phyloP scores from a whole-genome alignment of 2,797 vertebrate genomes.

The Eulemur albifrons region DNA sequence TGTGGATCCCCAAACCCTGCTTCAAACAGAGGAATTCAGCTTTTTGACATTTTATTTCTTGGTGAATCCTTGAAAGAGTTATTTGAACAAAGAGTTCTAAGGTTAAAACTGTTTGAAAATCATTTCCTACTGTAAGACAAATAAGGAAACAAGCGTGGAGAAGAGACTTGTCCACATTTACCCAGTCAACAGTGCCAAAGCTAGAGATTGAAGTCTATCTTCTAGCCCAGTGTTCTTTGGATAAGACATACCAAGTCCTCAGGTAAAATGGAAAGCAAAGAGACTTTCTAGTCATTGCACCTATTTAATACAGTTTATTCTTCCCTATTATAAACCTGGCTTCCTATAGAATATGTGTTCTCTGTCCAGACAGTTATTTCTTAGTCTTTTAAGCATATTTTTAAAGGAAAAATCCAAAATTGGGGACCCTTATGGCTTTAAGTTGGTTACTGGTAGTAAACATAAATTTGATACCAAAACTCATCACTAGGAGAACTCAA shows the following conservation, averaged over 20 bases:
- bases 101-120: conserved; percentile 34
- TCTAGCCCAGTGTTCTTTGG: background rate
- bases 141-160: background rate
- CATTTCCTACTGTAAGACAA: background rate
- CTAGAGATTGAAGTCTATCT: background rate
- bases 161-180: background rate
- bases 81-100: conserved; percentile 47
- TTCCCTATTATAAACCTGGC: background rate
- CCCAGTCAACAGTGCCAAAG: background rate
- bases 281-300: background rate
- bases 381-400: conserved; percentile 46
- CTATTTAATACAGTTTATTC: background rate
- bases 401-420: conserved; percentile 51
- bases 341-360: background rate
- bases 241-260: background rate
- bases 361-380: conserved; percentile 43
- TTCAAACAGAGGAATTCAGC: background rate
- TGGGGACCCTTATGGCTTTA: conserved; percentile 13
- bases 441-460: conserved; percentile 43
- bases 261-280: background rate
- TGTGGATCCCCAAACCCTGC: background rate
- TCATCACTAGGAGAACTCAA: conserved; percentile 64
- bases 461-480: conserved; percentile 65
- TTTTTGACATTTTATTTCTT: background rate
- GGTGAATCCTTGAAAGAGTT: background rate